Evolutionary conservation across 2,113 vertebrate species (phyloP).

Genomic region (Dasyornis broadbenti): DNA sequence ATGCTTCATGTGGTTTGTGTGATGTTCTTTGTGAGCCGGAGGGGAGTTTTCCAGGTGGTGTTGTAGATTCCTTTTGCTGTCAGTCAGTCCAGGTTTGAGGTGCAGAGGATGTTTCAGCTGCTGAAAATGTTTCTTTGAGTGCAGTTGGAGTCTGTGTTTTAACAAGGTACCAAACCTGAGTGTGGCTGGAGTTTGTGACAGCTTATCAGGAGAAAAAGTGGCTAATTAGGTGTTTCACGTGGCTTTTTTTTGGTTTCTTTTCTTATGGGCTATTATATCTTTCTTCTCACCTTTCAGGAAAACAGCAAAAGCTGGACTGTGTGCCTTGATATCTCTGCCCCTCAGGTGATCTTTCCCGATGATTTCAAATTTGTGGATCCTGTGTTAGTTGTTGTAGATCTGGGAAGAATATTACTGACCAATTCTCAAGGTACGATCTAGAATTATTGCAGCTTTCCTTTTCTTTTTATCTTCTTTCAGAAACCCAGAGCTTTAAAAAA

Average conservation of each 20-base stretch:
- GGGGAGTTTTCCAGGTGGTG: background rate
- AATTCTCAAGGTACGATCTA: constrained; percentile 87
- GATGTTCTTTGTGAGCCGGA: background rate
- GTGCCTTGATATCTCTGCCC: constrained; percentile 95
- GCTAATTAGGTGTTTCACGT: background rate
- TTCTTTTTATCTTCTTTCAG: background rate
- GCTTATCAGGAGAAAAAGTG: background rate
- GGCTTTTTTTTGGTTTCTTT: background rate
- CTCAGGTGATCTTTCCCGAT: constrained; percentile 96
- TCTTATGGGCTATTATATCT: background rate
- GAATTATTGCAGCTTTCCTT: background rate
- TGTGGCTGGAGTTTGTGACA: background rate
- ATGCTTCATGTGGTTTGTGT: background rate
- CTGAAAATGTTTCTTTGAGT: background rate
- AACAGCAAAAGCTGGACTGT: constrained; percentile 94
- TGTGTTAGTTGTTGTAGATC: constrained; percentile 90
- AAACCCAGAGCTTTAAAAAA: background rate
- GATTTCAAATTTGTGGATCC: constrained; percentile 92
- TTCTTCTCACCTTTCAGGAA: constrained; percentile 70
- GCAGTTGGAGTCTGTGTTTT: background rate
- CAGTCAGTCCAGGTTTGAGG: background rate
- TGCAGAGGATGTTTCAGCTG: background rate
- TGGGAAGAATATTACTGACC: constrained; percentile 93
- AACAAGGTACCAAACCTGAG: background rate
- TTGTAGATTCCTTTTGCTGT: background rate